Evolutionary conservation across 2,888 invertebrate genomes (phyloP), one percentile per base, ranked within the genome.

Genomic region (Epsilonema sp.): DNA sequence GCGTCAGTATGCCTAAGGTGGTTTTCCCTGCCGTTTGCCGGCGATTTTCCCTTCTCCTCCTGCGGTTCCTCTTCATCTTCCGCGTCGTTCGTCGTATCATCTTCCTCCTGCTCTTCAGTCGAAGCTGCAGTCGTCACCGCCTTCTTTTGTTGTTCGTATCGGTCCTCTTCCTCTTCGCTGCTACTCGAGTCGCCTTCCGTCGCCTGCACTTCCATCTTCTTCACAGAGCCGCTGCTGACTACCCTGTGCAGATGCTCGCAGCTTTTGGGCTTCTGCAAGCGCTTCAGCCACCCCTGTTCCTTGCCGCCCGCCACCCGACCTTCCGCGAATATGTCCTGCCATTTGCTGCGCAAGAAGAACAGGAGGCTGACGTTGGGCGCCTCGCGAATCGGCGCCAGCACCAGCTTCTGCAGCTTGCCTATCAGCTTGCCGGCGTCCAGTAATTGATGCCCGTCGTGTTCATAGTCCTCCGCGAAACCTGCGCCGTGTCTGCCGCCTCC

Each of bases 401-500:
- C 47, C 47, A 49, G 43, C 4, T 44, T 36, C 21, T 42, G 46
- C 23, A 49, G 31, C 23, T 40, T 21, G 21, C 43, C 39, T 19
- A 40, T 36, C 45, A 49, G 37, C 23, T 39, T 46, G 2, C 24
- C 23, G 26, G 46, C 21, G 40, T 49, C 49, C 26, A 46, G n/a
- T n/a, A n/a, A 26, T 3, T 21, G 21, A 3, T 47, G 42, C 24
- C 45, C 45, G 26, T 47, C 31, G 31, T 31, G n/a, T 39, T 39
- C n/a, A 31, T 8, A 31, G 31, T 31, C 8, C 16, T 31, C 31
- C 8, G 8, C 16, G 31, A 31, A 51, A 37, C 48, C 49, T 25
- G 51, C 52, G 46, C 53, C 53, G 25, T 55, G 52, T 22, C 57
- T 53, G 47, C 4, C 16, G 22, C 19, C 45, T 24, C 26, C 37